A percentile compares a stretch with the other conserved stretches of the same genome.
Conservation (phyloP, 2,113 vertebrate species). For the Heterotis niloticus region DNA sequence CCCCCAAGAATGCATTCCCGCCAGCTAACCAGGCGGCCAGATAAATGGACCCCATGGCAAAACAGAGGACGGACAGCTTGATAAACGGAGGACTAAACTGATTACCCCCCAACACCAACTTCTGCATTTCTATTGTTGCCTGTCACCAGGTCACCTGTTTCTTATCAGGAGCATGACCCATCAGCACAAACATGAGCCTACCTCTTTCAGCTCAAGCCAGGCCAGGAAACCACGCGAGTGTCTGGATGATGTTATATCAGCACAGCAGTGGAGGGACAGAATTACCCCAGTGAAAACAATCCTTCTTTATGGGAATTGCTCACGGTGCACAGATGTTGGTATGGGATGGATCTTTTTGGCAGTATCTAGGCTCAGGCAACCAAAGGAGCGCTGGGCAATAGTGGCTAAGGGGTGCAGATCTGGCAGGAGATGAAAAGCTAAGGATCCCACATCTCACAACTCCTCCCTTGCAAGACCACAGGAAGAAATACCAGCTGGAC, state of each 20-base stretch:
- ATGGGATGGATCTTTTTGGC: not conserved
- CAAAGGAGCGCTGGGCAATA: not conserved
- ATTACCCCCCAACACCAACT: slow-evolving; percentile 10
- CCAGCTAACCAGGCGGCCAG: slow-evolving; percentile 2
- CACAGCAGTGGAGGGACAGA: not conserved
- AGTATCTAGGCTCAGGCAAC: not conserved
- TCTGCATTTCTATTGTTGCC: slow-evolving; percentile 39
- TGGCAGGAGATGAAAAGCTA: slow-evolving; percentile 1
- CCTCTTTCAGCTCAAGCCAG: slow-evolving; percentile 42
- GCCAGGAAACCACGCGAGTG: slow-evolving; percentile 39
- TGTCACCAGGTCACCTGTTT: slow-evolving; percentile 41
- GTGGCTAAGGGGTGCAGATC: not conserved
- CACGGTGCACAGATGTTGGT: not conserved
- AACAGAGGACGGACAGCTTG: slow-evolving; percentile 8
- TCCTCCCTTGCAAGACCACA: too few species aligned
- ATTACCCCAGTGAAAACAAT: not conserved
- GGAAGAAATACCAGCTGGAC: too few species aligned
- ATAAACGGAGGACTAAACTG: slow-evolving; percentile 6
- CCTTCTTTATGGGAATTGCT: not conserved
- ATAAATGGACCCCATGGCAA: not conserved
- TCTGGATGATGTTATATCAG: slow-evolving; percentile 38
- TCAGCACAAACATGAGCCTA: slow-evolving; percentile 56
- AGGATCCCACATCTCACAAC: not conserved
- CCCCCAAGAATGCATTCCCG: not conserved
- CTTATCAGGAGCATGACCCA: slow-evolving; percentile 48